Evolutionary conservation across 2,797 vertebrate genomes (phyloP).

Genomic region (Poecilia wingei): DNA sequence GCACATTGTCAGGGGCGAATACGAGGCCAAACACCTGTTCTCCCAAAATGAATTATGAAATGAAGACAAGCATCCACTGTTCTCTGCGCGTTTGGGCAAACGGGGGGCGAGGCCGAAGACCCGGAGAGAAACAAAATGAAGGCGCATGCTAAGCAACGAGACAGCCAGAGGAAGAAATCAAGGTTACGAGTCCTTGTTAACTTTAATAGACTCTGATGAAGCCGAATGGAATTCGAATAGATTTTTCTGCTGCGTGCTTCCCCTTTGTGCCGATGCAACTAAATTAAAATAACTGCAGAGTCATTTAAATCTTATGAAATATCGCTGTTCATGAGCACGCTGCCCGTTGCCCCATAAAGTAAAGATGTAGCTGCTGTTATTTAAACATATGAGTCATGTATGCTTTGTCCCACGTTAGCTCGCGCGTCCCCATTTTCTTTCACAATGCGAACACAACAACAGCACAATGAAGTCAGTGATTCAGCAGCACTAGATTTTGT

Average conservation of each 20-base stretch:
- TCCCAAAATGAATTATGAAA: constrained; percentile 69
- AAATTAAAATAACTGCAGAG: constrained; percentile 57
- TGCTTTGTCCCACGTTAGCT: constrained; percentile 4
- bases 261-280: constrained; percentile 49
- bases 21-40: constrained; percentile 74
- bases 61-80: constrained; percentile 48
- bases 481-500: background rate
- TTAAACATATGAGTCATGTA: constrained; percentile 33
- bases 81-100: constrained; percentile 49
- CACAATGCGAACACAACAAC: background rate
- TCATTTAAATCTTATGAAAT: constrained; percentile 68
- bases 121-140: constrained; percentile 51
- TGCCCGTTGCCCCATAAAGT: constrained; percentile 33
- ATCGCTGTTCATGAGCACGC: constrained; percentile 48
- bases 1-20: constrained; percentile 45
- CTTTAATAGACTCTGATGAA: constrained; percentile 64
- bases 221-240: constrained; percentile 51
- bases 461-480: constrained; percentile 3
- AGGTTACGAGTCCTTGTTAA: constrained; percentile 72
- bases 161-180: constrained; percentile 45
- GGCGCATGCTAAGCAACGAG: constrained; percentile 45
- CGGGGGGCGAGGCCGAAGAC: constrained; percentile 53
- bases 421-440: background rate
- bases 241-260: constrained; percentile 32
- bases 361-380: constrained; percentile 22